Conservation (phyloP, 2,797 vertebrate species). For the Anomalospiza imberbis region DNA sequence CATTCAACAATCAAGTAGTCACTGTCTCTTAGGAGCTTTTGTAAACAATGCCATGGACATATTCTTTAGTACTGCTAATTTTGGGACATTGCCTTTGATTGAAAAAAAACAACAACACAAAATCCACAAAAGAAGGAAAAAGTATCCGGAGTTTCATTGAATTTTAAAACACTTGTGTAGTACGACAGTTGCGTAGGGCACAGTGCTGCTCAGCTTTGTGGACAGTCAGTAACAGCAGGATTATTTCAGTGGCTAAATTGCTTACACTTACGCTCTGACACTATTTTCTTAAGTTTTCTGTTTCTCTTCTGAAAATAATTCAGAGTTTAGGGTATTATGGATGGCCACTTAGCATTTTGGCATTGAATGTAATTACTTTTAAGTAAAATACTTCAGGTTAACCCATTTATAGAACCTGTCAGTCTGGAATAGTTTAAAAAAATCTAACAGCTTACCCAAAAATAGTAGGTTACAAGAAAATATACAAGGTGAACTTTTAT, state of each 20-base stretch:
- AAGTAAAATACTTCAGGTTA: not conserved
- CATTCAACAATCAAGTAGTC: slow-evolving; percentile 71
- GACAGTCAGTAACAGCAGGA: not conserved
- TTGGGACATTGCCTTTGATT: slow-evolving; percentile 89
- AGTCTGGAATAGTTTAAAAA: not conserved
- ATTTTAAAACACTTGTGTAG: slow-evolving; percentile 13
- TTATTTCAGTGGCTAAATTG: not conserved
- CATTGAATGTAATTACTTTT: not conserved
- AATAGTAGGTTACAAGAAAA: not conserved
- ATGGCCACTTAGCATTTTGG: not conserved
- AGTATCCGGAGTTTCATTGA: slow-evolving; percentile 38
- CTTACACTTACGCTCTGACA: not conserved
- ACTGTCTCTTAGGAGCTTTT: slow-evolving; percentile 77
- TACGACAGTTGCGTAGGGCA: not conserved
- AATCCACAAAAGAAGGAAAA: slow-evolving; percentile 78
- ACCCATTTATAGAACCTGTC: not conserved
- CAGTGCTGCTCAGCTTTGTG: not conserved
- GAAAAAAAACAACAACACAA: slow-evolving; percentile 75
- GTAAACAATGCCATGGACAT: slow-evolving; percentile 73
- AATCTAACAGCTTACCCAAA: not conserved
- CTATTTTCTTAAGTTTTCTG: not conserved
- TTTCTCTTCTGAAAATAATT: not conserved
- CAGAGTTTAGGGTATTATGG: not conserved
- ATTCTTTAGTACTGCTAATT: slow-evolving; percentile 82
- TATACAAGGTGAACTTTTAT: not conserved